These are phyloP conservation scores for Drosophila mettleri DNA, from an alignment of 2,888 invertebrate genomes.

Conservation along the genomic window DNA sequence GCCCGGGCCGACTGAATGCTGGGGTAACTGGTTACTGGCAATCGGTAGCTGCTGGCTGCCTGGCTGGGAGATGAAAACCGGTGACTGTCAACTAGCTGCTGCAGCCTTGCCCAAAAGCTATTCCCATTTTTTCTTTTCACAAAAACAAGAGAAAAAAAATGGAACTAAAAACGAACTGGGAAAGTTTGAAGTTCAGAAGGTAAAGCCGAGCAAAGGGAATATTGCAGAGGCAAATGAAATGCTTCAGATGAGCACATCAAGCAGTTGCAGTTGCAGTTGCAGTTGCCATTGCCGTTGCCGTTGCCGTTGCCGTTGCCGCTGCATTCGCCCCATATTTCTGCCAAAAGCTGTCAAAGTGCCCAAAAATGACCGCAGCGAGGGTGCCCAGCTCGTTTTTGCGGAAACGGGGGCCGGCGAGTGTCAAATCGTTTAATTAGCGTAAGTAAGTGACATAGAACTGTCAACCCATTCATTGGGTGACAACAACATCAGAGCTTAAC, in stretches of 20 bases:
- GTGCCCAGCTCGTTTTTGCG: not conserved
- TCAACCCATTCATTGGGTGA: conserved; percentile 52
- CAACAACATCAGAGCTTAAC: conserved; percentile 31
- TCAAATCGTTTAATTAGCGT: conserved; percentile 71
- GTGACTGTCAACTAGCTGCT: conserved; percentile 44
- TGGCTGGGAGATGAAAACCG: conserved; percentile 26
- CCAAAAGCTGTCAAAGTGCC: conserved; percentile 61
- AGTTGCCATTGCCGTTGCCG: not conserved
- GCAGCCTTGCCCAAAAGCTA: conserved; percentile 23
- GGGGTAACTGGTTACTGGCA: conserved; percentile 35
- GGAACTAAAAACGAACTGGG: not conserved
- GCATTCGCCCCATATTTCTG: conserved; percentile 41
- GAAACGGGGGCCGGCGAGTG: not conserved
- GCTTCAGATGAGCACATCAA: conserved; percentile 25
- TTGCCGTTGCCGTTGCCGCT: conserved; percentile 10
- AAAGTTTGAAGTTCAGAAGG: conserved; percentile 15
- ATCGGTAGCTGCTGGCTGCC: conserved; percentile 20
- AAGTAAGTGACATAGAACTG: conserved; percentile 72
- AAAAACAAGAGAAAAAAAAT: not conserved
- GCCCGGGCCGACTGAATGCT: conserved; percentile 15
- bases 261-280: conserved; percentile 15
- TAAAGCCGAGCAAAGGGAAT: conserved; percentile 13
- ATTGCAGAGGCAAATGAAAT: conserved; percentile 48
- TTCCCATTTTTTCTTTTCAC: conserved; percentile 1
- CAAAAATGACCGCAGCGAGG: conserved; percentile 35